Conservation (phyloP, 2,797 vertebrate species). For the Sebastiscus tertius region DNA sequence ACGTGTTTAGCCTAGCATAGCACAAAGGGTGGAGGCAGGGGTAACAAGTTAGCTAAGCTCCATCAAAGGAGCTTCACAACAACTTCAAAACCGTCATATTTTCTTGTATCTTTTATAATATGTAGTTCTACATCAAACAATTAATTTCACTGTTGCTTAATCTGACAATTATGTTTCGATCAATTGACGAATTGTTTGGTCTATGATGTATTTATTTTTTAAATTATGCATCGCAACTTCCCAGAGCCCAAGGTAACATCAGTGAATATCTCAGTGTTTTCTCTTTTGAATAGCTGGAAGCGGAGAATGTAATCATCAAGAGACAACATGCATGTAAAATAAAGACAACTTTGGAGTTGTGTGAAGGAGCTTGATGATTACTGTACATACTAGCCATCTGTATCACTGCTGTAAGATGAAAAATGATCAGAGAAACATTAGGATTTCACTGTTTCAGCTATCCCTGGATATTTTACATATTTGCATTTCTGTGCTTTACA, state of each 20-base stretch:
- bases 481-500: background rate
- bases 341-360: background rate
- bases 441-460: background rate
- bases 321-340: background rate
- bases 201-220: background rate
- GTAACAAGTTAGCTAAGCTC: background rate
- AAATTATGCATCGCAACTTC: accelerated
- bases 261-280: background rate
- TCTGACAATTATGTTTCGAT: background rate
- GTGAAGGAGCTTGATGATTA: background rate
- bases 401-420: background rate
- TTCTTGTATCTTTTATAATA: background rate
- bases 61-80: background rate
- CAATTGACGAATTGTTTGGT: background rate
- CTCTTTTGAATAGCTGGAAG: background rate
- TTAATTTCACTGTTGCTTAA: no score
- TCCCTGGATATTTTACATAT: background rate
- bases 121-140: background rate
- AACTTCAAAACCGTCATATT: background rate
- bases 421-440: background rate
- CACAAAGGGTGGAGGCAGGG: background rate
- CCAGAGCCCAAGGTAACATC: no score
- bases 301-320: background rate
- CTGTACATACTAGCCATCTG: background rate
- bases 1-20: slow-evolving; percentile 18